Evolutionary conservation across 2,888 invertebrate species (phyloP).

Genomic region (Lycaena phlaeas): DNA sequence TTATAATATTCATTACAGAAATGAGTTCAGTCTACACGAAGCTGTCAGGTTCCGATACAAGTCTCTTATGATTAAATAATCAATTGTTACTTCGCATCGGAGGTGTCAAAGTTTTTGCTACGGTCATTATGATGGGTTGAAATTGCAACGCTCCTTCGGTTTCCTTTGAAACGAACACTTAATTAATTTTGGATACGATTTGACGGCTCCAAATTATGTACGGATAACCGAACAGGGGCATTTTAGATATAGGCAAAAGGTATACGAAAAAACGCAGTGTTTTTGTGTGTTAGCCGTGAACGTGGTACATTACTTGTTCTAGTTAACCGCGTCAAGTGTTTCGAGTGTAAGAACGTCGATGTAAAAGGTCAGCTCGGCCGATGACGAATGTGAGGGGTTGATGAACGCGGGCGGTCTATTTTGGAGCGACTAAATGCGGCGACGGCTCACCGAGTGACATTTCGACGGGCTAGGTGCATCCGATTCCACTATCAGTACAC

Average conservation of each 20-base stretch:
- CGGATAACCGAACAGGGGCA: slow-evolving; percentile 25
- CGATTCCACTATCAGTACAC: slow-evolving; percentile 24
- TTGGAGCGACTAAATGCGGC: slow-evolving; percentile 65
- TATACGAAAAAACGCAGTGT: too few relatives aligned
- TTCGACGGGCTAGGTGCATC: slow-evolving; percentile 65
- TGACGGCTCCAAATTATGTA: slow-evolving; percentile 54
- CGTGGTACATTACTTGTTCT: slow-evolving; percentile 31
- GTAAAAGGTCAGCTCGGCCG: slow-evolving; percentile 46
- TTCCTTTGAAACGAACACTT: slow-evolving; percentile 42
- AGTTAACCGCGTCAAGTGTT: slow-evolving; percentile 23
- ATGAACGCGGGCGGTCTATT: slow-evolving; percentile 66
- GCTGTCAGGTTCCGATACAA: too few relatives aligned
- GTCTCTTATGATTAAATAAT: slow-evolving; percentile 46
- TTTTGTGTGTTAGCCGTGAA: too few relatives aligned
- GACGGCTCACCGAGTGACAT: slow-evolving; percentile 67
- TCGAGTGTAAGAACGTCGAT: slow-evolving; percentile 33
- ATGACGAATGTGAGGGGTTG: slow-evolving; percentile 68
- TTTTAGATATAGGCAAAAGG: neutral
- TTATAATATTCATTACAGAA: too few relatives aligned
- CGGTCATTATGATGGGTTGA: slow-evolving; percentile 54
- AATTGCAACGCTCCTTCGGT: slow-evolving; percentile 45
- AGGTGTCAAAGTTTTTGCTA: slow-evolving; percentile 56
- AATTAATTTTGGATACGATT: slow-evolving; percentile 56
- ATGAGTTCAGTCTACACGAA: too few relatives aligned
- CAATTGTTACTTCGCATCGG: slow-evolving; percentile 38